phyloP scores from a whole-genome alignment of 2,888 invertebrate species.

The Hydropsyche betteni region DNA sequence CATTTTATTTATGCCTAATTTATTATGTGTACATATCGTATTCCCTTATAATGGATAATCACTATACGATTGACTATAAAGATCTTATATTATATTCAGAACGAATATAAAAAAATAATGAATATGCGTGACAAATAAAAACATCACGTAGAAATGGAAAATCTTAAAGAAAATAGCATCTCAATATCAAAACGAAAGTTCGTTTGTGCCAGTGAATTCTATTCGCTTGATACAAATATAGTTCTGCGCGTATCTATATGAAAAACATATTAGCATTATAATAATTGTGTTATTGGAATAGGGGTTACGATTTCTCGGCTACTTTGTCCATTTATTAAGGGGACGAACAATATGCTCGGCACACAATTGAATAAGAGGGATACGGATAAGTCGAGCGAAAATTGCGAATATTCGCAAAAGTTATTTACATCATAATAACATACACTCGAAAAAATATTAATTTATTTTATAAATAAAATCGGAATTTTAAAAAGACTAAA shows the following conservation, averaged over 20 bases:
- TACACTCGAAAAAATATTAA: neutral
- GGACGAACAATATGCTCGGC: constrained; percentile 17
- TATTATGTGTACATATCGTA: too few relatives aligned
- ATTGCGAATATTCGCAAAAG: constrained; percentile 1
- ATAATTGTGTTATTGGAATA: constrained; percentile 31
- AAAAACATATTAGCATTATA: constrained; percentile 18
- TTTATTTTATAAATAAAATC: neutral
- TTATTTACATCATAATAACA: neutral
- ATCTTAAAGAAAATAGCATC: too few relatives aligned
- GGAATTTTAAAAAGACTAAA: too few relatives aligned
- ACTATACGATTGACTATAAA: too few relatives aligned
- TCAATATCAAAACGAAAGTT: neutral
- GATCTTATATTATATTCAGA: too few relatives aligned
- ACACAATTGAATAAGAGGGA: constrained; percentile 17
- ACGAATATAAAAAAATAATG: too few relatives aligned
- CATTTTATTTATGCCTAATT: too few relatives aligned
- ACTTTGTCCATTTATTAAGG: constrained; percentile 25
- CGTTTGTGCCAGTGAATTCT: neutral
- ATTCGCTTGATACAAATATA: too few relatives aligned
- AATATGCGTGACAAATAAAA: too few relatives aligned
- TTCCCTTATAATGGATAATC: too few relatives aligned
- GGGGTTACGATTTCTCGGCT: constrained; percentile 26
- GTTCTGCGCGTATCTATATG: neutral
- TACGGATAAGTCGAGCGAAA: constrained; percentile 18
- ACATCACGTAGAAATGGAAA: too few relatives aligned